phyloP scores from a whole-genome alignment of 2,888 invertebrate species.

The Mythimna ferrago region DNA sequence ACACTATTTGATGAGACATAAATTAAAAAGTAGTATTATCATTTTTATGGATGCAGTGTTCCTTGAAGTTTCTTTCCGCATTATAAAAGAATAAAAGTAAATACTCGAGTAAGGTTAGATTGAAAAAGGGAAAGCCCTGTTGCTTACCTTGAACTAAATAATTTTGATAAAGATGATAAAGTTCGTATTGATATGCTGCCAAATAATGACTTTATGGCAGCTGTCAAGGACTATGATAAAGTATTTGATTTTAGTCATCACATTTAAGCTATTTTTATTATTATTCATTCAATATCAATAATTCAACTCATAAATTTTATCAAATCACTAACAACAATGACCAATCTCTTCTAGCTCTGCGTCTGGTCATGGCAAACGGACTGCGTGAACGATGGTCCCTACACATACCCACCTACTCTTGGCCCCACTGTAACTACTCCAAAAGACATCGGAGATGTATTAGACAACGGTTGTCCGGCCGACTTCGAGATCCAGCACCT shows the following conservation, averaged over 20 bases:
- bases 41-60: background rate
- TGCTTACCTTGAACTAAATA: background rate
- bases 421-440: background rate
- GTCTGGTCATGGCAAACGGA: conserved; percentile 42
- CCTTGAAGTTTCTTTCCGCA: background rate
- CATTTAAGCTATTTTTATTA: too few species aligned
- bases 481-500: conserved; percentile 68
- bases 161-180: background rate
- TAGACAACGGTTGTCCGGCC: conserved; percentile 74
- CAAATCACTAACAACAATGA: background rate
- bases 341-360: conserved; percentile 21
- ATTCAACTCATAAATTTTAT: background rate
- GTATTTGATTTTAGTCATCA: too few species aligned
- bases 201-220: background rate
- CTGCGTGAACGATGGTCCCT: conserved; percentile 30
- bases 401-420: conserved; percentile 23
- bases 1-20: background rate
- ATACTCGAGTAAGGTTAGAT: background rate
- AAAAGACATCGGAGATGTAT: conserved; percentile 22
- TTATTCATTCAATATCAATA: background rate
- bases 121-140: conserved; percentile 10
- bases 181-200: background rate
- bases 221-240: background rate
- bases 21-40: background rate
- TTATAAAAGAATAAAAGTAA: conserved; percentile 4